phyloP scores from a whole-genome alignment of 2,888 invertebrate genomes.

The Cetonia aurata region DNA sequence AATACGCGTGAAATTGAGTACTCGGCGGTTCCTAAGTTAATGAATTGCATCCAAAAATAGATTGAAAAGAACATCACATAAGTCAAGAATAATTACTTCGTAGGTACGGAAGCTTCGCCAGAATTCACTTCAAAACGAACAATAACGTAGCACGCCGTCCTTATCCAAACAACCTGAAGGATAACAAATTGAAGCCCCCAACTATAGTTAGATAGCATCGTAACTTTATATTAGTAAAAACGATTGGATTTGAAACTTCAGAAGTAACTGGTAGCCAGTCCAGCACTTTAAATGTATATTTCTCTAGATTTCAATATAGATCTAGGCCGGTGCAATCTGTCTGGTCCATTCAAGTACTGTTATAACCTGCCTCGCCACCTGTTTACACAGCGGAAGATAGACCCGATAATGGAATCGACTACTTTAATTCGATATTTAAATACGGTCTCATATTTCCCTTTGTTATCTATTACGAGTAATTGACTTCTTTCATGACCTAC shows the following conservation, averaged over 20 bases:
- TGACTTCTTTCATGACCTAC: slow-evolving; percentile 42
- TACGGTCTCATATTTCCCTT: slow-evolving; percentile 37
- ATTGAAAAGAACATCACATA: too few species aligned
- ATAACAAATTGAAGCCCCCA: slow-evolving; percentile 39
- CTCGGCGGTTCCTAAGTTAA: too few species aligned
- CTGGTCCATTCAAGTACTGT: slow-evolving; percentile 45
- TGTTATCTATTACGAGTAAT: slow-evolving; percentile 36
- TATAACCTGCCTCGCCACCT: slow-evolving; percentile 44
- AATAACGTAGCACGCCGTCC: slow-evolving; percentile 12
- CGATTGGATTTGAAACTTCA: slow-evolving; percentile 41
- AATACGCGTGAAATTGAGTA: too few species aligned
- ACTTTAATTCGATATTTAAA: slow-evolving; percentile 47
- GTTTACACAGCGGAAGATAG: slow-evolving; percentile 40
- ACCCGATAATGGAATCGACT: slow-evolving; percentile 33
- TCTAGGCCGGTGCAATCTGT: slow-evolving; percentile 47
- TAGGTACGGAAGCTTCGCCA: slow-evolving; percentile 1
- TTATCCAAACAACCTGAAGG: slow-evolving; percentile 20
- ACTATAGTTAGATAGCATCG: slow-evolving; percentile 26
- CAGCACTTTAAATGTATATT: slow-evolving; percentile 53
- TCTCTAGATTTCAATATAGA: slow-evolving; percentile 58
- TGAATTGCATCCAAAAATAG: too few species aligned
- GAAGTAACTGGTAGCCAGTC: slow-evolving; percentile 38
- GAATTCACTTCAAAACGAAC: background rate
- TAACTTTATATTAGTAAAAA: slow-evolving; percentile 40
- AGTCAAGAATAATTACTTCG: background rate